A percentile compares a stretch with the other conserved stretches of the same genome.
These are phyloP conservation scores for Amblyjoppa proteus DNA, from an alignment of 2,888 invertebrate genomes.

Conservation along the genomic window DNA sequence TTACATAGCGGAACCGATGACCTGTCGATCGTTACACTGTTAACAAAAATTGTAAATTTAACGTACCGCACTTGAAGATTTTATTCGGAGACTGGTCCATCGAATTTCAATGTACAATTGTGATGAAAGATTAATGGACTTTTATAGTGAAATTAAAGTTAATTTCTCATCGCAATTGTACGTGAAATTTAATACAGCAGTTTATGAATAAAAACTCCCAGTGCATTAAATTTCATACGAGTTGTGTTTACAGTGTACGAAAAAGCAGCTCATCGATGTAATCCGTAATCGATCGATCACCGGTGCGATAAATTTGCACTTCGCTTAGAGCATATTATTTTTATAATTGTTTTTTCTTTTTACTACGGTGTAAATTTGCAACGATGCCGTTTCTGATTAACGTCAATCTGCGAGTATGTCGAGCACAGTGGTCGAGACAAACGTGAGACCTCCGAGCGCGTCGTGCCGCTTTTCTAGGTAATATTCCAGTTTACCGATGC, in stretches of 20 bases:
- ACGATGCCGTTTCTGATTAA: constrained; percentile 60
- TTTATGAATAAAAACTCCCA: too few species aligned
- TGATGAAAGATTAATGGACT: too few species aligned
- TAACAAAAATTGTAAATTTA: too few species aligned
- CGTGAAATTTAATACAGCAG: too few species aligned
- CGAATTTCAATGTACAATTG: too few species aligned
- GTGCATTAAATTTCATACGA: too few species aligned
- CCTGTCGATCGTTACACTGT: neutral
- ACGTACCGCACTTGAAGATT: too few species aligned
- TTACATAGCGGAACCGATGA: neutral
- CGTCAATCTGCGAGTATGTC: constrained; percentile 52
- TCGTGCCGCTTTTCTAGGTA: constrained; percentile 55
- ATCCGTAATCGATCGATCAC: neutral
- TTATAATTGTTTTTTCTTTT: neutral
- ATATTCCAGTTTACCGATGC: neutral
- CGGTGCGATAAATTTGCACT: neutral
- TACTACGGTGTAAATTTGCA: constrained; percentile 2
- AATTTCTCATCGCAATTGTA: too few species aligned
- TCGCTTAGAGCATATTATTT: neutral
- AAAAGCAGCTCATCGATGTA: neutral
- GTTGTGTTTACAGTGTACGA: neutral
- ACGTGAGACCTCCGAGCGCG: constrained; percentile 31
- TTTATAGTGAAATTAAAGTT: too few species aligned
- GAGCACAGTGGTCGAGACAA: constrained; percentile 47
- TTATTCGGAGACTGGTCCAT: too few species aligned